Base-by-base conservation (phyloP, 1,140 invertebrate genomes). In the Bombus sibiricus region DNA sequence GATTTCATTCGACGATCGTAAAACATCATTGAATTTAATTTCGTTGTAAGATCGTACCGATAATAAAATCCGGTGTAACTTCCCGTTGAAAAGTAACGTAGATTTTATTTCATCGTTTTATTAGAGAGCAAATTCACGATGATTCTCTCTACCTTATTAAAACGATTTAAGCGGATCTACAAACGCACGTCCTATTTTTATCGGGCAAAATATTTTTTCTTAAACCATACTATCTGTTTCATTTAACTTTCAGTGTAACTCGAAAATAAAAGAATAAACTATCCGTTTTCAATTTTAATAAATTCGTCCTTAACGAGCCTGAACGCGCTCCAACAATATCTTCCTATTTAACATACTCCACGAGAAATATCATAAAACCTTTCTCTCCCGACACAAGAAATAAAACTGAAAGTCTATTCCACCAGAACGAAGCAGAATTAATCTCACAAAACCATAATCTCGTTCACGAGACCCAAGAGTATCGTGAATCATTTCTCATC, bases 1-100 rank as follows among this genome's bases (percentile, higher is more conserved):
- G 25, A 47, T 79, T 34, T 34, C 32, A 34, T 79, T 79, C 47
- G 47, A 47, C 22, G 43, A 47, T 79, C 41, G 77, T 79, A 79
- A 79, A 79, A 25, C 13, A 47, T 79, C 77, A 1, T 68, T 79
- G 68, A 68, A 53, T 68, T 64, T 47, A 68, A 32, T 66, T 13
- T 43, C 77, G 12, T 10, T 32, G 77, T 15, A 25, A 79, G 12
- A 34, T 32, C 3, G 4, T 18, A 3, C 10, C 12, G n/a, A 43
- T 66, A 41, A 68, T 68, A 32, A 34, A 68, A 47, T 79, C 62
- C 10, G 32, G 28, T 32, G 41, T 37, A 68, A 68, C 68, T 79
- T 34, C 25, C 22, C 0, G 10, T 2, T 47, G 18, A 28, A 68
- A 43, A 10, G 2, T 37, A 68, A 37, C 22, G 32, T 68, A 47